Percentiles rank a stretch among this genome's conserved stretches.
phyloP scores from a whole-genome alignment of 2,888 invertebrate species.

The Epistrophe grossulariae region DNA sequence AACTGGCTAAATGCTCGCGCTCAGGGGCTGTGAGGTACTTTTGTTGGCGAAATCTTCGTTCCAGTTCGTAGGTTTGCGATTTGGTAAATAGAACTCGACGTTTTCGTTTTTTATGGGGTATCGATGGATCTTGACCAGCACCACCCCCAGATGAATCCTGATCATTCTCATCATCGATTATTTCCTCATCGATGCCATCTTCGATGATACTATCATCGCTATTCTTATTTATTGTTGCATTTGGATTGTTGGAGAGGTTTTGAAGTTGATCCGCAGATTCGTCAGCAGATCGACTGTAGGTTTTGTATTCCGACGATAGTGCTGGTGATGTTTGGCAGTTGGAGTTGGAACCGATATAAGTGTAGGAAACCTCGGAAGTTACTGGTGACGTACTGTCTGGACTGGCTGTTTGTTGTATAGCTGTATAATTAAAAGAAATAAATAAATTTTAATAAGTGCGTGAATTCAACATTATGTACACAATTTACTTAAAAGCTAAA shows the following conservation, averaged over 20 bases:
- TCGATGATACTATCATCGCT: conserved; percentile 81
- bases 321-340: conserved; percentile 83
- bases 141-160: conserved; percentile 81
- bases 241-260: conserved; percentile 65
- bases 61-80: conserved; percentile 98
- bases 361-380: conserved; percentile 89
- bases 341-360: conserved; percentile 81
- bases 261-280: conserved; percentile 78
- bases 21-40: conserved; percentile 98
- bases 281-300: conserved; percentile 82
- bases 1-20: conserved; percentile 96
- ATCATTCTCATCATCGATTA: conserved; percentile 86
- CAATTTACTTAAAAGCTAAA: too few species aligned
- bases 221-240: conserved; percentile 65
- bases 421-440: conserved; percentile 81
- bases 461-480: background rate
- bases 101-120: conserved; percentile 94
- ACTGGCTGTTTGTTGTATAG: conserved; percentile 88
- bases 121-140: conserved; percentile 83
- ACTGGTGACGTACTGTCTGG: conserved; percentile 95
- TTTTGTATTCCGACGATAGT: conserved; percentile 82
- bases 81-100: conserved; percentile 98
- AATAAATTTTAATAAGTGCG: background rate
- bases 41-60: conserved; percentile 97
- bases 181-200: conserved; percentile 84